These are phyloP conservation scores for Eurystomus glaucurus DNA, from an alignment of 2,797 vertebrate species.

Conservation along the genomic window DNA sequence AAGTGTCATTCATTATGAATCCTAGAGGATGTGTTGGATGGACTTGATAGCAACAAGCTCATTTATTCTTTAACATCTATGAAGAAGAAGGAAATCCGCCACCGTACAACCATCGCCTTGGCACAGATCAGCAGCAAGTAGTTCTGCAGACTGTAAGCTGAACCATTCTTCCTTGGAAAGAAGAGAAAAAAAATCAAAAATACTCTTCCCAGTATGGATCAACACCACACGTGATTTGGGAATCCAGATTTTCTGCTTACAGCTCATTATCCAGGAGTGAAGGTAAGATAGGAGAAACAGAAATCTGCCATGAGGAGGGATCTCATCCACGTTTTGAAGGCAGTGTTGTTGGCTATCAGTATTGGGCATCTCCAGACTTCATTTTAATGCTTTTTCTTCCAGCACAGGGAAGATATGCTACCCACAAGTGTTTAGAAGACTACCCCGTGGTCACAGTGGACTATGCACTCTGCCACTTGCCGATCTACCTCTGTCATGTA, in stretches of 20 bases:
- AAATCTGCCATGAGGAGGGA: neutral
- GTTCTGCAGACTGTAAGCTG: neutral
- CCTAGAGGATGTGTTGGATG: neutral
- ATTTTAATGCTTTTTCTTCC: neutral
- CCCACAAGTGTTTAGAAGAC: neutral
- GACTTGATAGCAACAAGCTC: neutral
- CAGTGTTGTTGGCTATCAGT: neutral
- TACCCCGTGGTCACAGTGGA: neutral
- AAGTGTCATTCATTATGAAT: neutral
- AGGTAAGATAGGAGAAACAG: neutral
- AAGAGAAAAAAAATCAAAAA: neutral
- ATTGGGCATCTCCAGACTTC: constrained; percentile 9
- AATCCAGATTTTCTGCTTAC: neutral
- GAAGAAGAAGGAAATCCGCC: neutral
- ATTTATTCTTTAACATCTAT: neutral
- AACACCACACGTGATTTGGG: neutral
- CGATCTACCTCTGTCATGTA: constrained; percentile 45
- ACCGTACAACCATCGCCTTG: fast-evolving
- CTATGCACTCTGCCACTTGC: neutral
- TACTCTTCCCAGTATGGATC: neutral
- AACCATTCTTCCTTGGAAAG: neutral
- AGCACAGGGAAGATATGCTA: neutral
- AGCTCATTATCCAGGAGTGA: neutral
- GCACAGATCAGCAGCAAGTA: neutral
- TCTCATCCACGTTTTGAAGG: neutral